These are phyloP conservation scores for Pelecanus crispus DNA, from an alignment of 2,113 vertebrate species.

Conservation along the genomic window DNA sequence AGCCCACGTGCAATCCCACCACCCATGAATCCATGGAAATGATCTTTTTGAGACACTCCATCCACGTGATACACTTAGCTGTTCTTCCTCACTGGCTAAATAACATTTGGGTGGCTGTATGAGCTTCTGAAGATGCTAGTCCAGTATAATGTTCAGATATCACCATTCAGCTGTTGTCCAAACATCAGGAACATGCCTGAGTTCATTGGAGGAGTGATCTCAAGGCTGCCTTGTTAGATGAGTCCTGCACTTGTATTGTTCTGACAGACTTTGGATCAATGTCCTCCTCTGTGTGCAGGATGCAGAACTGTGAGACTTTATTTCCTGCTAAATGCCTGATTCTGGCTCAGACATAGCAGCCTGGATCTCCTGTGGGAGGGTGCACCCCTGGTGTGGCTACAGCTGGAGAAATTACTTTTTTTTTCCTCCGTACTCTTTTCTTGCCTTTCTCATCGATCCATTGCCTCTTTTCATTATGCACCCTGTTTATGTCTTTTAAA, in stretches of 20 bases:
- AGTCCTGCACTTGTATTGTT: background rate
- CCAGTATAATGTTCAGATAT: background rate
- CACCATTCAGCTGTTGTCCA: background rate
- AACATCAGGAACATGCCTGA: background rate
- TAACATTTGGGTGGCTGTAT: background rate
- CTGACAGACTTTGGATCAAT: background rate
- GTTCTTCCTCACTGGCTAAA: background rate
- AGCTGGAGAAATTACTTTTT: background rate
- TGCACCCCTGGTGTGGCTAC: background rate
- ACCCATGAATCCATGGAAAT: background rate
- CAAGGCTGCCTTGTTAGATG: background rate
- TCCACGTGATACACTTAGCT: background rate
- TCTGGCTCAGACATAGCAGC: background rate
- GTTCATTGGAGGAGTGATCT: background rate
- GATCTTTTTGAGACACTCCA: background rate
- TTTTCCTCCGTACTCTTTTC: background rate
- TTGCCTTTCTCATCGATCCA: background rate
- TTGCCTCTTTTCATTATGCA: background rate
- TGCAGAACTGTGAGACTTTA: background rate
- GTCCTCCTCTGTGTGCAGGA: background rate
- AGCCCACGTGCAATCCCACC: background rate
- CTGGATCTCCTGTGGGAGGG: background rate
- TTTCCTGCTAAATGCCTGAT: background rate
- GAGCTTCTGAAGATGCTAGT: background rate
- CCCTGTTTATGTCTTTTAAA: background rate